These are phyloP conservation scores for Anableps anableps DNA, from an alignment of 2,797 vertebrate genomes.

Conservation along the genomic window DNA sequence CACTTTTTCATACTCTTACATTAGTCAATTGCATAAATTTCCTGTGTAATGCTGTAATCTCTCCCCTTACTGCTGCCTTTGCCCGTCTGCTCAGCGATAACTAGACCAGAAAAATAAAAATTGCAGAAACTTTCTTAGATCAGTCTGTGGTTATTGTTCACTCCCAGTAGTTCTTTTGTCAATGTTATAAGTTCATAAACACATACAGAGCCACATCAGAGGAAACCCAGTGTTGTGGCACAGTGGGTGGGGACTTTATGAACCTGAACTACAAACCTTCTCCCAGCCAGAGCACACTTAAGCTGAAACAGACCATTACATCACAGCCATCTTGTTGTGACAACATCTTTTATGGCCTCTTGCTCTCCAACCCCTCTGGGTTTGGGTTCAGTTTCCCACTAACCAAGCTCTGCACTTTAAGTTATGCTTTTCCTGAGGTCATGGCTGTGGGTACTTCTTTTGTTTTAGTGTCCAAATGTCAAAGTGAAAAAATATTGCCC, in stretches of 20 bases:
- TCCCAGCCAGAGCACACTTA: constrained; percentile 55
- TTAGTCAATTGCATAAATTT: constrained; percentile 23
- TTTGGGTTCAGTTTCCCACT: constrained; percentile 36
- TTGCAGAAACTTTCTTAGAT: constrained; percentile 12
- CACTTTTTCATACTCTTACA: constrained; percentile 9
- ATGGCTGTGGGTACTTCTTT: constrained; percentile 1
- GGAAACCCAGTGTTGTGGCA: constrained; percentile 50
- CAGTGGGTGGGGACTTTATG: constrained; percentile 60
- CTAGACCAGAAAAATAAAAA: constrained; percentile 35
- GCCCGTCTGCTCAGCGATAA: neutral
- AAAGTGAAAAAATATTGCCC: neutral
- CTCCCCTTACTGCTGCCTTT: neutral
- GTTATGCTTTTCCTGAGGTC: constrained; percentile 25
- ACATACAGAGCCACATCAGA: constrained; percentile 62
- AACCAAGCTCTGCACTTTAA: constrained; percentile 32
- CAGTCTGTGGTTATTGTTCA: constrained; percentile 25
- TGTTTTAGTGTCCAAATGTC: neutral
- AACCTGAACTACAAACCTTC: constrained; percentile 51
- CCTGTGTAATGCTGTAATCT: constrained; percentile 34
- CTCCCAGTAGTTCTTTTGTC: constrained; percentile 60
- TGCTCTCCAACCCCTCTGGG: constrained; percentile 35
- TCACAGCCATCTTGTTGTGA: constrained; percentile 55
- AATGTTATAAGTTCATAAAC: constrained; percentile 66
- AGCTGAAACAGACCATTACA: constrained; percentile 69
- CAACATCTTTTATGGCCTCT: constrained; percentile 71